phyloP scores from a whole-genome alignment of 2,888 invertebrate genomes.

The Poecilus cupreus region DNA sequence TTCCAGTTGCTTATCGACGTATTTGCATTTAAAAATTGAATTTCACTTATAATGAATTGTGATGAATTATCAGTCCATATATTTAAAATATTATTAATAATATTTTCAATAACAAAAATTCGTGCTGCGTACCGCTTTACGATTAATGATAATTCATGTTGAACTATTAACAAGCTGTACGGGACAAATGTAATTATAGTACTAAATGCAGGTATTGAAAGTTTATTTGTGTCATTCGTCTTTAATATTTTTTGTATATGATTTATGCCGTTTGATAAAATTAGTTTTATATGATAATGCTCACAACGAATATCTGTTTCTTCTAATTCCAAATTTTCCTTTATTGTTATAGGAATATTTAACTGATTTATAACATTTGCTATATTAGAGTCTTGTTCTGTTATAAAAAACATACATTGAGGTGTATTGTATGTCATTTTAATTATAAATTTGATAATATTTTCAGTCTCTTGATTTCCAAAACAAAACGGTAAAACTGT shows the following conservation, averaged over 20 bases:
- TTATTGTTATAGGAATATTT: constrained; percentile 9
- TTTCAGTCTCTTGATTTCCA: constrained; percentile 11
- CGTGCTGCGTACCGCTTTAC: neutral
- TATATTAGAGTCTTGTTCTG: neutral
- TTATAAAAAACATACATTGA: constrained; percentile 17
- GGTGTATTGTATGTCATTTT: neutral
- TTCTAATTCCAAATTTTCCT: neutral
- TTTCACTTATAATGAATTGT: neutral
- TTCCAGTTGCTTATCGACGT: constrained; percentile 4
- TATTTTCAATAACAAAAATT: constrained; percentile 18
- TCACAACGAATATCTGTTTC: constrained; percentile 3
- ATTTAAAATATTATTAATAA: neutral
- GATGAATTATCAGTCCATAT: neutral
- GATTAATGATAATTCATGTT: neutral
- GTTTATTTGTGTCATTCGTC: constrained; percentile 1
- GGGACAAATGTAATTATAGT: constrained; percentile 17
- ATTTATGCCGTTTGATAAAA: neutral
- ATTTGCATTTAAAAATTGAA: neutral
- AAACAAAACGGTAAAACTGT: neutral
- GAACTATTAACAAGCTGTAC: neutral
- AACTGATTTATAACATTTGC: neutral
- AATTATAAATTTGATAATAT: neutral
- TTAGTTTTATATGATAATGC: constrained; percentile 19
- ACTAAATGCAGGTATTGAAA: constrained; percentile 15
- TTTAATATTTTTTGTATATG: neutral